Base-by-base conservation (phyloP, 2,113 vertebrate species). In the Fregata magnificens region DNA sequence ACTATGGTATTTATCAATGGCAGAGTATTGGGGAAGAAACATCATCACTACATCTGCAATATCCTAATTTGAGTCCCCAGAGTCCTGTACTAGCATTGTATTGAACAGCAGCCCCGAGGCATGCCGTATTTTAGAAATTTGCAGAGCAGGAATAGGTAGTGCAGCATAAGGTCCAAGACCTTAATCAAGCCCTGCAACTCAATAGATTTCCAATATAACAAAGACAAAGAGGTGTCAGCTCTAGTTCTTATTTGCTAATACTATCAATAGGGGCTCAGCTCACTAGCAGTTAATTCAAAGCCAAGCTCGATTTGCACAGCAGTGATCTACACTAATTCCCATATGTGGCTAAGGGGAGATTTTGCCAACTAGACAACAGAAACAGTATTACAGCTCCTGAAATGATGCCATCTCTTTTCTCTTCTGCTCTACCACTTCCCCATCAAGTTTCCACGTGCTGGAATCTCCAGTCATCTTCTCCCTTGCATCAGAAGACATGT, bases 201-300 rank as follows among this genome's bases (percentile, higher is more conserved):
- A 1, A 89, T 86, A 82, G 95, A 94, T 94, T 97, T 88, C 93
- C 89, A 87, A 95, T 83, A 59, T 3, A 95, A 72, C 1, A 0
- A 90, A 93, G 80, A 95, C 91, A 94, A 96, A 94, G 90, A 94
- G 63, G 89, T 97, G 91, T 90, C 89, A 95, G 91, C 93, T 91
- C 74, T 14, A 82, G 82, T 21, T 62, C 87, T 93, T 70, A 77
- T 80, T 90, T 97, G 87, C 82, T 88, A 94, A 93, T 82, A 86
- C 81, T n/a, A 90, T 95, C 96, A 95, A 89, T 69, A 80, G 78
- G 56, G 66, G 50, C 93, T 95, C 91, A 96, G 95, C 86, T 96
- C 94, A 85, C 94, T 36, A 80, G 96, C 94, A 95, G 95, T 94
- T 97, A 96, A 97, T 95, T 97, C 95, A 96, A 89, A 95, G 91